A percentile compares a stretch with the other conserved stretches of the same genome.
Conservation (phyloP, 2,113 vertebrate species). For the Albula glossodonta region DNA sequence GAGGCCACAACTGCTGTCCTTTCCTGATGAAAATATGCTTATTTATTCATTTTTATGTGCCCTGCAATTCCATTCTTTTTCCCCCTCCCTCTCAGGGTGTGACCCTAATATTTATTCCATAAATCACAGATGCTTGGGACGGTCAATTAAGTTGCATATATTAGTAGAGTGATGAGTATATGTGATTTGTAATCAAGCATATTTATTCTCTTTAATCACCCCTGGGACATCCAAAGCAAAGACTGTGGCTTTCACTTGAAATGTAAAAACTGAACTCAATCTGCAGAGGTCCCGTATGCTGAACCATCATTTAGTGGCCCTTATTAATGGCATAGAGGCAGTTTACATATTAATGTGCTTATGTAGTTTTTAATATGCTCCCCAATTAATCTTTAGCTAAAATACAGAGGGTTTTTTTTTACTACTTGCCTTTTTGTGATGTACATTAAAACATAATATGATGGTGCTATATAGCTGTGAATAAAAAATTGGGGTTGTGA, state of each 20-base stretch:
- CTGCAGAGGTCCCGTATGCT: conserved; percentile 54
- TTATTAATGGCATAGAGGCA: conserved; percentile 65
- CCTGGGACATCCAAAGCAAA: conserved; percentile 65
- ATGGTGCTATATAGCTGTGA: background rate
- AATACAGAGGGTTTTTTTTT: conserved; percentile 48
- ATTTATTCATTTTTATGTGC: conserved; percentile 8
- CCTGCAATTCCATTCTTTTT: conserved; percentile 24
- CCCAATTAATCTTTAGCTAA: conserved; percentile 59
- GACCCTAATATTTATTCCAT: conserved; percentile 56
- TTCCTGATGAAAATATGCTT: conserved; percentile 20
- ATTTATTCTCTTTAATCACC: conserved; percentile 77
- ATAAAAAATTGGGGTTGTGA: conserved; percentile 25
- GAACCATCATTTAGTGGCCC: conserved; percentile 44
- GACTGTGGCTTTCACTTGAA: conserved; percentile 47
- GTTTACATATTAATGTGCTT: conserved; percentile 75
- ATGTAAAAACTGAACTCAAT: conserved; percentile 64
- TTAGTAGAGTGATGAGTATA: conserved; percentile 68
- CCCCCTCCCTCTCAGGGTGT: conserved; percentile 26
- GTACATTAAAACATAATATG: conserved; percentile 56
- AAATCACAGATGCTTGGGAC: conserved; percentile 69
- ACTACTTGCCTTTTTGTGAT: conserved; percentile 53
- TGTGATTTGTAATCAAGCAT: conserved; percentile 75
- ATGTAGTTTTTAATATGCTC: conserved; percentile 65
- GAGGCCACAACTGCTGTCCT: background rate
- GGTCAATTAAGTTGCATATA: conserved; percentile 78